phyloP scores from a whole-genome alignment of 2,113 vertebrate species.

The Carettochelys insculpta region DNA sequence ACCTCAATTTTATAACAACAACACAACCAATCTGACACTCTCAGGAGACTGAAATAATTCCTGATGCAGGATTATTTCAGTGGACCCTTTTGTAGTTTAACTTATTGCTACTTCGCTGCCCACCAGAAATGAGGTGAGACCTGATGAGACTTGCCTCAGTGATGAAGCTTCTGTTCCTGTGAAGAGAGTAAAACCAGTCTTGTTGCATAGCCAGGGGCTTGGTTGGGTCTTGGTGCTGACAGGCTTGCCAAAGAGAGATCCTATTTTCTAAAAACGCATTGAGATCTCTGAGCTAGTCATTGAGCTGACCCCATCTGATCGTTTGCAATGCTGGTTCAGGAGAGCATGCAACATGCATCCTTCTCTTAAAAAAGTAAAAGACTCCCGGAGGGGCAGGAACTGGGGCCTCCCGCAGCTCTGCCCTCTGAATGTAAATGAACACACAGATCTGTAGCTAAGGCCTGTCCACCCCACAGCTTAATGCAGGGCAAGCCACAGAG shows the following conservation, averaged over 20 bases:
- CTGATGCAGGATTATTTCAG: background rate
- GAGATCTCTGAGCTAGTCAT: background rate
- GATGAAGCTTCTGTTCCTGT: background rate
- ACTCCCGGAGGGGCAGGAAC: background rate
- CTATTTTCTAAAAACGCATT: background rate
- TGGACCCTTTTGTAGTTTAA: background rate
- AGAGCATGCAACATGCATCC: background rate
- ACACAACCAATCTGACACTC: background rate
- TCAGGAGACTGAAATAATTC: background rate
- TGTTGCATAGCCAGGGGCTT: background rate
- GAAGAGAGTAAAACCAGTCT: background rate
- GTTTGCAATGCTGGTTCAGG: background rate
- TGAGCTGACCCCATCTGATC: background rate
- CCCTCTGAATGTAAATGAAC: background rate
- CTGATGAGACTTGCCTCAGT: background rate
- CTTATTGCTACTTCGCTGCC: background rate
- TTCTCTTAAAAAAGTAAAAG: background rate
- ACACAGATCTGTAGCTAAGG: background rate
- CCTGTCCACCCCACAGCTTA: background rate
- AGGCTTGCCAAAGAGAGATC: background rate
- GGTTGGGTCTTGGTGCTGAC: background rate
- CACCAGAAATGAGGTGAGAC: background rate
- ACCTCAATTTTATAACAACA: background rate
- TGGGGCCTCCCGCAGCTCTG: background rate
- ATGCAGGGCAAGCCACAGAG: too few relatives aligned